Base-by-base conservation (phyloP, 2,888 invertebrate genomes). In the Amblyjoppa proteus region DNA sequence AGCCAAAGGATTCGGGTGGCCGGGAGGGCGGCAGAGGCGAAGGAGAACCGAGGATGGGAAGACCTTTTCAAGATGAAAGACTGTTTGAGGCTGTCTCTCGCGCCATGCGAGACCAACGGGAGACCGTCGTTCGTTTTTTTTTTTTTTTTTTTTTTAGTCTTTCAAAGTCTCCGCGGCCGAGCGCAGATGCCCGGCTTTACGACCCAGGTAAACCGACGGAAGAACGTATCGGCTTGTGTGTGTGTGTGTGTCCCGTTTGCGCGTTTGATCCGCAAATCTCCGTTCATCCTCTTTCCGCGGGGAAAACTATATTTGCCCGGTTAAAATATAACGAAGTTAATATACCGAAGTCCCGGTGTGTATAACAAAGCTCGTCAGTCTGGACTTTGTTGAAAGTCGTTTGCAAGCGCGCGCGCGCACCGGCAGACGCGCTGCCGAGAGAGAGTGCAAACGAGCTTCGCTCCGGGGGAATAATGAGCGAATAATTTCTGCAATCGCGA, bases 401-500 rank as follows among this genome's bases (percentile, higher is more conserved):
- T 53, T 53, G 20, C n/a, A 7, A 41, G 41, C 9, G 41, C 41
- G 41, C 41, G 41, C 41, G 41, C 41, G 9, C 0, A 9, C 41
- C 2, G 9, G 41, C 41, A 9, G 41, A 41, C 41, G 41, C 41
- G 41, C 41, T 9, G 3, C 28, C 3, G 11, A 58, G 25, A 56
- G 20, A 56, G 56, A 58, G 58, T 28, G 58, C 58, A 58, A 58
- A 58, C 25, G 58, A 28, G 28, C 28, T 11, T 25, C 49, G n/a
- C 64, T 38, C n/a, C 7, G 16, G 34, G n/a, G 38, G 31, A 64
- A 64, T 64, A 45, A 78, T 61, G 45, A 45, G 41, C 13, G 68
- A 73, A 68, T 70, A 75, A 75, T 41, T 69, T 64, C 45, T 68
- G 45, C 25, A 66, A 64, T 66, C 34, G 77, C 5, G 56, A 77